Base-by-base conservation (phyloP, 2,113 vertebrate species). In the Acanthisitta chloris region DNA sequence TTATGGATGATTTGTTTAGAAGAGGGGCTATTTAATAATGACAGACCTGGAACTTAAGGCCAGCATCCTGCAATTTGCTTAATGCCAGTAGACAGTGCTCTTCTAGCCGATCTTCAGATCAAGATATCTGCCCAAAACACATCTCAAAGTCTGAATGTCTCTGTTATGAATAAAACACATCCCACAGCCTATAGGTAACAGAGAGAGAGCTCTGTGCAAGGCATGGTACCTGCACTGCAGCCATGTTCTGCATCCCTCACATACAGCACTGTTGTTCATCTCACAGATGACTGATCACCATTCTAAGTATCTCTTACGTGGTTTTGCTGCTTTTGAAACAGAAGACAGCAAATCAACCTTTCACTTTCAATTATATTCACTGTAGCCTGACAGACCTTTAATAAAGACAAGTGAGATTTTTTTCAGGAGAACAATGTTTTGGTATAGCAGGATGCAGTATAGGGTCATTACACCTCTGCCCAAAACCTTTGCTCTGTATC, bases 301-400 rank as follows among this genome's bases (percentile, higher is more conserved):
- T 7, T 66, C 21, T 70, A 59, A 61, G 26, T 10, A 65, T 8
- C 45, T 92, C 71, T 42, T 59, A 81, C 23, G 19, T 14, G 21
- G 26, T 80, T 69, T 57, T 70, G 33, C 58, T 78, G 67, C 64
- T 88, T 90, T 79, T 81, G 72, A 89, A 92, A 70, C 24, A 57
- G 52, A 36, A 79, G 31, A 29, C 64, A 81, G 7, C 49, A 81
- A 81, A 92, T 46, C 76, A 87, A 74, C 69, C 69, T 84, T 91
- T 77, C 16, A 8, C 28, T 90, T 95, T 78, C 67, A 90, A 82
- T 88, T 70, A 88, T 29, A 80, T 57, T 76, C 58, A 66, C 62
- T 46, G 23, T 33, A 61, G 64, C 34, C 61, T 69, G n/a, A 81
- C 34, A 81, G 45, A 73, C 34, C 34, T 80, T 82, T 45, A 65